Conservation (phyloP, 2,888 invertebrate genomes). For the Ennomos quercinarius region DNA sequence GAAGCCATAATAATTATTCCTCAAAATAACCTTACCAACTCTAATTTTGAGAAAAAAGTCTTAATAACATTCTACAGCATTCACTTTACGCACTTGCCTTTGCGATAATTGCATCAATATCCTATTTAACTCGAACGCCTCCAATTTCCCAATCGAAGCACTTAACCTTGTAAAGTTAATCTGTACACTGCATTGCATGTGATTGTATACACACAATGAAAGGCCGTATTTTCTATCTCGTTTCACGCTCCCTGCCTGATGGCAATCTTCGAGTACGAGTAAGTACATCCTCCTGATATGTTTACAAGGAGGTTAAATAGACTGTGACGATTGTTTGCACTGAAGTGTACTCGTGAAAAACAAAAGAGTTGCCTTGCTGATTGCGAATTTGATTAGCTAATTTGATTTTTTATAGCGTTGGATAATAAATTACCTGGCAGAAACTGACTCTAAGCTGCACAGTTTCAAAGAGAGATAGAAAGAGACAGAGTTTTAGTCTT, state of each 20-base stretch:
- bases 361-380: constrained; percentile 32
- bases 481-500: too few relatives aligned
- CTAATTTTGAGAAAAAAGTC: too few relatives aligned
- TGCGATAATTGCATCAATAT: constrained; percentile 1
- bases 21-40: too few relatives aligned
- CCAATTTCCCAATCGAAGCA: constrained; percentile 37
- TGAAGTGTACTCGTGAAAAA: constrained; percentile 33
- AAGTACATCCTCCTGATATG: constrained; percentile 45
- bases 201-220: constrained; percentile 37
- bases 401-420: too few relatives aligned
- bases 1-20: too few relatives aligned
- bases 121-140: constrained; percentile 5
- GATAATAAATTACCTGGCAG: too few relatives aligned
- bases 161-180: constrained; percentile 34
- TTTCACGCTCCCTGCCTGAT: constrained; percentile 38
- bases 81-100: too few relatives aligned
- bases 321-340: constrained; percentile 47
- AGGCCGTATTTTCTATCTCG: constrained; percentile 42
- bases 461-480: too few relatives aligned
- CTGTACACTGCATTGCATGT: constrained; percentile 34
- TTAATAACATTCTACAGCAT: too few relatives aligned
- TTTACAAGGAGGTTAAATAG: constrained; percentile 57
- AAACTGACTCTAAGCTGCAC: too few relatives aligned
- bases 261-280: constrained; percentile 25
- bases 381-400: constrained; percentile 6